A percentile compares a stretch with the other conserved stretches of the same genome.
phyloP scores from a whole-genome alignment of 2,888 invertebrate species.

The Cepaea hortensis region DNA sequence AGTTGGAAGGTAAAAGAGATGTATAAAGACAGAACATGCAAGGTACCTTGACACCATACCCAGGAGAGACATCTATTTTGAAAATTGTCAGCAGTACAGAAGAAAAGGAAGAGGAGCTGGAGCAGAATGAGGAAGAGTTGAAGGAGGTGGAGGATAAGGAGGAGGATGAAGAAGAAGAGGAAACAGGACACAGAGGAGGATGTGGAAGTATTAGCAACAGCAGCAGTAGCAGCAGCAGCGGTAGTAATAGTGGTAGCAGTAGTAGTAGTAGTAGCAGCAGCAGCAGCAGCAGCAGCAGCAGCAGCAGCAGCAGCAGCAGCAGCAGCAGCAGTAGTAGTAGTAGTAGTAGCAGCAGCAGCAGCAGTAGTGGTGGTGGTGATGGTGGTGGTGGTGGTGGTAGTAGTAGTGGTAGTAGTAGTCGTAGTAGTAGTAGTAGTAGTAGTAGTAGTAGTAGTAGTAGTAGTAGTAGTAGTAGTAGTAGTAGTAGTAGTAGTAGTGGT shows the following conservation, averaged over 20 bases:
- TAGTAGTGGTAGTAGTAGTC: not conserved
- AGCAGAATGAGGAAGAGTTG: not conserved
- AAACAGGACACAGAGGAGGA: not conserved
- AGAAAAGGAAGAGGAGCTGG: not conserved
- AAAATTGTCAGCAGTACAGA: not conserved
- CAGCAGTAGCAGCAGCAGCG: conserved; percentile 14
- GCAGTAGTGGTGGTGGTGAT: not conserved
- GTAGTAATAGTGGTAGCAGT: conserved; percentile 29
- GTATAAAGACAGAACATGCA: no score
- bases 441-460: conserved; percentile 24
- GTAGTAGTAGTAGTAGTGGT: conserved; percentile 34
- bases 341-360: conserved; percentile 14
- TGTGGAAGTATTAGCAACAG: conserved; percentile 8
- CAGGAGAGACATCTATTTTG: no score
- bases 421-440: no score
- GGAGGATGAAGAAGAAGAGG: not conserved
- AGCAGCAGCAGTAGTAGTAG: conserved; percentile 20
- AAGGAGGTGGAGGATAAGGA: not conserved
- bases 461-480: conserved; percentile 36
- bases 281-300: not conserved
- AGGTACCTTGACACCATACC: no score
- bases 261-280: conserved; percentile 20
- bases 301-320: not conserved
- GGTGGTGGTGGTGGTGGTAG: not conserved
- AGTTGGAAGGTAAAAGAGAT: no score